phyloP scores from a whole-genome alignment of 2,888 invertebrate species.

The Callimorpha dominula region DNA sequence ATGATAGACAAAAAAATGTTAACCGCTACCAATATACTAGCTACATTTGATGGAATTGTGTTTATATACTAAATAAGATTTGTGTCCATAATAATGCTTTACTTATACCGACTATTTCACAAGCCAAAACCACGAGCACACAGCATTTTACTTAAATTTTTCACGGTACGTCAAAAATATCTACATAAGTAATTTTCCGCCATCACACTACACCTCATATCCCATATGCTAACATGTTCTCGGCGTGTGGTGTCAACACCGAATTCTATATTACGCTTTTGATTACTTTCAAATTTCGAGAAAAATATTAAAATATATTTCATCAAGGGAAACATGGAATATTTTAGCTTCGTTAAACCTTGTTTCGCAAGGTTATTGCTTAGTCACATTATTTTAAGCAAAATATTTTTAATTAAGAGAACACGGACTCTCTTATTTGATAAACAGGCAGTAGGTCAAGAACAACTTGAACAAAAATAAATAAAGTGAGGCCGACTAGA shows the following conservation, averaged over 20 bases:
- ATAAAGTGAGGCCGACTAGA: neutral
- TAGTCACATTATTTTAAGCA: conserved; percentile 21
- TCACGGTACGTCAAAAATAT: conserved; percentile 32
- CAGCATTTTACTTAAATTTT: conserved; percentile 17
- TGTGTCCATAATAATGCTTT: no score
- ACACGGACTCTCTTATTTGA: conserved; percentile 9
- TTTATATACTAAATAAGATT: no score
- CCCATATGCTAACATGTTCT: conserved; percentile 39
- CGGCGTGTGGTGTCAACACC: conserved; percentile 48
- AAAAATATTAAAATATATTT: conserved; percentile 50
- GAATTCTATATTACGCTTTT: conserved; percentile 35
- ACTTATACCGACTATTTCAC: neutral
- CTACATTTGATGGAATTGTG: no score
- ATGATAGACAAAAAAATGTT: no score
- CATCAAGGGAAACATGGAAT: conserved; percentile 39
- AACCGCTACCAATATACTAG: no score
- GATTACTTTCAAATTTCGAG: conserved; percentile 28
- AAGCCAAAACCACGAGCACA: neutral
- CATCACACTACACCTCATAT: conserved; percentile 19
- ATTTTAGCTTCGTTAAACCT: conserved; percentile 46
- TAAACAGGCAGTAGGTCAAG: neutral
- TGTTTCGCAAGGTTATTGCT: conserved; percentile 40
- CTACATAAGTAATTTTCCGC: conserved; percentile 44
- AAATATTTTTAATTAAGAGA: conserved; percentile 22
- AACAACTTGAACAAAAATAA: neutral